These are phyloP conservation scores for Caenorhabditis becei DNA, from an alignment of 2,888 invertebrate genomes.

Conservation along the genomic window DNA sequence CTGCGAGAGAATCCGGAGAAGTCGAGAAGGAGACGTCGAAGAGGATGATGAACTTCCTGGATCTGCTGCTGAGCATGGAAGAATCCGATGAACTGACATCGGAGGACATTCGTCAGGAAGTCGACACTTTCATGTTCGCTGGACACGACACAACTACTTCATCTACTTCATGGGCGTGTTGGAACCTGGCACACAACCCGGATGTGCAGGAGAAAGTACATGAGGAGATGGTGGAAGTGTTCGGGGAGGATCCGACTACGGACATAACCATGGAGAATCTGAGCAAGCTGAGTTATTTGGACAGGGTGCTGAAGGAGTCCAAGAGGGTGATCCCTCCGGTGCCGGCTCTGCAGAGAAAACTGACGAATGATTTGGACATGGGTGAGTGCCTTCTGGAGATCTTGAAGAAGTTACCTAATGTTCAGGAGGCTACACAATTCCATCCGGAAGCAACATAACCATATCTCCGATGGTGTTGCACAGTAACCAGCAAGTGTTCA, in stretches of 20 bases:
- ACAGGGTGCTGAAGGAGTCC: constrained; percentile 78
- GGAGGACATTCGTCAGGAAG: constrained; percentile 82
- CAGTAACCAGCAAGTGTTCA: constrained; percentile 50
- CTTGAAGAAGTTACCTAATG: background rate
- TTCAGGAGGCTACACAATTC: constrained; percentile 59
- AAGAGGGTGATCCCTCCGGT: constrained; percentile 76
- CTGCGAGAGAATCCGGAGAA: constrained; percentile 33
- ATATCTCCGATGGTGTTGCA: constrained; percentile 63
- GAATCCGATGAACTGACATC: constrained; percentile 81
- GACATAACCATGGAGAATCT: constrained; percentile 80
- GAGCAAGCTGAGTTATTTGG: constrained; percentile 74
- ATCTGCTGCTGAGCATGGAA: constrained; percentile 83
- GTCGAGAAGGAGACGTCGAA: constrained; percentile 52
- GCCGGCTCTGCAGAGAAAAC: constrained; percentile 74
- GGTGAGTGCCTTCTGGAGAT: constrained; percentile 45
- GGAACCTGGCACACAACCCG: constrained; percentile 82
- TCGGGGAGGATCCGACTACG: constrained; percentile 65
- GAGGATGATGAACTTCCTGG: constrained; percentile 82
- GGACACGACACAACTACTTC: constrained; percentile 83
- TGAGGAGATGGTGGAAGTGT: constrained; percentile 67
- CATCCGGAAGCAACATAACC: constrained; percentile 52
- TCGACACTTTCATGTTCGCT: constrained; percentile 84
- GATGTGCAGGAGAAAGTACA: constrained; percentile 81
- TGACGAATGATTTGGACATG: constrained; percentile 80
- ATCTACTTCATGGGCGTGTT: constrained; percentile 82